Conservation (phyloP, 1,140 invertebrate genomes). For the Streblospio benedicti region DNA sequence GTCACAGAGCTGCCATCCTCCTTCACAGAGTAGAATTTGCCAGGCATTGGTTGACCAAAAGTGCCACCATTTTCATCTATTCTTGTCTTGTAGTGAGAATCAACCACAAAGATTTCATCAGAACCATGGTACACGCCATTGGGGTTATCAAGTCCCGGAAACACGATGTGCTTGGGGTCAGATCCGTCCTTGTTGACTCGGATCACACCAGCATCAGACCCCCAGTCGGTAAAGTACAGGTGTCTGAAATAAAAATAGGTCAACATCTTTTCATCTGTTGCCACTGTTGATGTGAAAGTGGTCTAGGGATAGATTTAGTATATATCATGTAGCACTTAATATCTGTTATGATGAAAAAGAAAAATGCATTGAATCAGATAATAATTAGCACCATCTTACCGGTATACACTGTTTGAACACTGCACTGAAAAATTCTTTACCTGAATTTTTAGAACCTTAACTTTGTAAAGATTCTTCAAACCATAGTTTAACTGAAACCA, state of each 20-base stretch:
- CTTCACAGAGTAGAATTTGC: neutral
- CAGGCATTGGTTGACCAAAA: neutral
- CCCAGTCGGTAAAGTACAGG: slow-evolving; percentile 32
- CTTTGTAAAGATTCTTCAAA: neutral
- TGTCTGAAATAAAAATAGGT: slow-evolving; percentile 25
- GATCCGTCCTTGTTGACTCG: slow-evolving; percentile 25
- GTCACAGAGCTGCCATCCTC: neutral
- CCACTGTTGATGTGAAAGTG: too few species aligned
- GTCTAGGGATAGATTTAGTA: neutral
- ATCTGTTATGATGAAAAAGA: neutral
- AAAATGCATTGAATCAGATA: neutral
- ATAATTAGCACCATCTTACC: neutral
- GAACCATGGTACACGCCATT: slow-evolving; percentile 22
- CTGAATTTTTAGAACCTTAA: neutral
- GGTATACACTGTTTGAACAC: neutral
- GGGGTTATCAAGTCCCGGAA: slow-evolving; percentile 24
- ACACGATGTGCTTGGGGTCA: slow-evolving; percentile 15
- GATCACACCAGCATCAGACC: slow-evolving; percentile 23
- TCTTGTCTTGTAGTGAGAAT: slow-evolving; percentile 8
- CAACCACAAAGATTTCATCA: slow-evolving; percentile 2
- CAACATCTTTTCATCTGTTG: neutral
- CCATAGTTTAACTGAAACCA: neutral
- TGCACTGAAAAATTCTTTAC: neutral
- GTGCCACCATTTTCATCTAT: neutral
- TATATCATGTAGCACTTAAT: neutral